Percentiles rank a stretch among this genome's conserved stretches.
Conservation (phyloP, 2,797 vertebrate genomes). For the Lagocephalus sceleratus region DNA sequence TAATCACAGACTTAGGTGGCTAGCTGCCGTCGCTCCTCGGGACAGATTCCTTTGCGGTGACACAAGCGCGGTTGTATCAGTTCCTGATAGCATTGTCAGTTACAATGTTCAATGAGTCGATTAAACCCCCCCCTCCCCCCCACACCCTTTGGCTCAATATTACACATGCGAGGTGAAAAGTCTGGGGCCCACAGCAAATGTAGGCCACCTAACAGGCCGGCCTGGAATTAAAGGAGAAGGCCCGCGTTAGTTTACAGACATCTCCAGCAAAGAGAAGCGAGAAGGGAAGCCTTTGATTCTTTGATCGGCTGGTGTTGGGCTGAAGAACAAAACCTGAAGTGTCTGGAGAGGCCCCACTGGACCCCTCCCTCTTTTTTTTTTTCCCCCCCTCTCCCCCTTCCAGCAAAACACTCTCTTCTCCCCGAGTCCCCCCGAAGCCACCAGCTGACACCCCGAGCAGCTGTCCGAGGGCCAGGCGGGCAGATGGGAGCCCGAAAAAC, state of each 20-base stretch:
- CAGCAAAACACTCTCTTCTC: constrained; percentile 44
- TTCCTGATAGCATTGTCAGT: constrained; percentile 18
- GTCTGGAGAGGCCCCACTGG: constrained; percentile 42
- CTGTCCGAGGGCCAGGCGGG: constrained; percentile 69
- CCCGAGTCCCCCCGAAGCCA: constrained; percentile 56
- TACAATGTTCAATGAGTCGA: constrained; percentile 19
- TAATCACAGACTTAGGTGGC: constrained; percentile 53
- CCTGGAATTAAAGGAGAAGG: constrained; percentile 19
- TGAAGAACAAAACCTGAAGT: constrained; percentile 31
- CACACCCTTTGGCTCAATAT: constrained; percentile 14
- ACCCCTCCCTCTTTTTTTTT: constrained; percentile 63
- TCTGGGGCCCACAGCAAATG: constrained; percentile 19
- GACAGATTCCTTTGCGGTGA: constrained; percentile 55
- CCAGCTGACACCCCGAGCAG: constrained; percentile 79
- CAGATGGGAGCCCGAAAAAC: constrained; percentile 54
- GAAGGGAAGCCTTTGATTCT: constrained; percentile 29
- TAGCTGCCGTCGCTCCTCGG: constrained; percentile 43
- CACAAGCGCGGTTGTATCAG: constrained; percentile 32
- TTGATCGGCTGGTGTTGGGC: constrained; percentile 25
- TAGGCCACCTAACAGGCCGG: constrained; percentile 38
- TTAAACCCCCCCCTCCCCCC: not conserved
- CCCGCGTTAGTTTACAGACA: constrained; percentile 17
- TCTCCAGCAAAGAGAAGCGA: constrained; percentile 56
- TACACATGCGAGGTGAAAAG: constrained; percentile 20
- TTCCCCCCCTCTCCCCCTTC: constrained; percentile 1